Base-by-base conservation (phyloP, 2,888 invertebrate genomes). In the Tiphia femorata region DNA sequence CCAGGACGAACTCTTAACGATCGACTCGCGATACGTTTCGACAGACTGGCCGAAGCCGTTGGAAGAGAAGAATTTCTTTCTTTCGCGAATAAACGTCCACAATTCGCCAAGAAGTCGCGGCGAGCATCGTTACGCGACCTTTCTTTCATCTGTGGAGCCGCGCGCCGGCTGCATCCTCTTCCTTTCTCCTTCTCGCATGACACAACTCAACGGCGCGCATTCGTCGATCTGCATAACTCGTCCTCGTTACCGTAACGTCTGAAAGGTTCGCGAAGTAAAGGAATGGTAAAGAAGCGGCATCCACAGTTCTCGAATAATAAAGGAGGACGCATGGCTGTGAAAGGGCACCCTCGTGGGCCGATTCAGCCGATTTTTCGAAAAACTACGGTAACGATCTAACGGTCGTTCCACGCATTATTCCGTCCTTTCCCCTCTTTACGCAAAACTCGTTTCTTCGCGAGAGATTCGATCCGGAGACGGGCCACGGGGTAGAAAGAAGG, bases 191-290 rank as follows among this genome's bases (percentile, higher is more conserved):
- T 33, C 12, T 12, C n/a, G 1, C 33, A 38, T 35, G 48, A 21
- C 43, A 44, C 50, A n/a, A n/a, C n/a, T n/a, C n/a, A n/a, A n/a
- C n/a, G n/a, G 33, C 43, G 51, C 59, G 59, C 37, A 58, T 55
- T 30, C 50, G 17, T 0, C 2, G 38, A 69, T 69, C 65, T 68
- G 60, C 68, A 69, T 69, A 69, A 69, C 62, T 62, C 53, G 65
- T 63, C 59, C 63, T 68, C 63, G 54, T 69, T 63, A 65, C 61
- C 16, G 57, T 52, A 49, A 14, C 35, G 40, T 27, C 35, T 25
- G 46, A 57, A 46, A 17, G 54, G 35, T 23, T 35, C 37, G 30
- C 41, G 16, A 23, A 29, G 23, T 5, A 52, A 35, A 30, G 55
- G 30, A 67, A 67, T 58, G 56, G 58, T 49, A 51, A 63, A 58